Evolutionary conservation across 2,113 vertebrate genomes (phyloP).

Genomic region (Saimiri boliviensis): DNA sequence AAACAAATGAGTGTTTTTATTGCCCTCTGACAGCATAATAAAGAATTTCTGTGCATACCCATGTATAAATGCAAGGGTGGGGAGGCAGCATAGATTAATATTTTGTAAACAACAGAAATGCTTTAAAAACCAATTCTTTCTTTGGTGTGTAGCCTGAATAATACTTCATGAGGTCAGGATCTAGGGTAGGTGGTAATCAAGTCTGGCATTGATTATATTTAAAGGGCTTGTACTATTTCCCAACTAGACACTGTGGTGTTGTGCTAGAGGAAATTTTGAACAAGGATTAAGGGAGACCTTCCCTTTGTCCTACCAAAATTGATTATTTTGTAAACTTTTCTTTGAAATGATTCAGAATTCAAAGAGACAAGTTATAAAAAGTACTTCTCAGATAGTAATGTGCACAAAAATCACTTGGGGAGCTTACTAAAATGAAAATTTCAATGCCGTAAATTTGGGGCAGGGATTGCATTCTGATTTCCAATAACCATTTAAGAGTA

Average conservation of each 20-base stretch:
- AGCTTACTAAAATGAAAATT: background rate
- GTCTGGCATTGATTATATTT: background rate
- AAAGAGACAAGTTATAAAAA: background rate
- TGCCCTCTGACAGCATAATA: conserved; percentile 18
- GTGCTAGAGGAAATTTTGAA: background rate
- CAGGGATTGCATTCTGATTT: background rate
- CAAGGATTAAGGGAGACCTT: background rate
- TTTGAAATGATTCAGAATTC: background rate
- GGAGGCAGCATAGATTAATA: background rate
- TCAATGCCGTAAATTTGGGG: background rate
- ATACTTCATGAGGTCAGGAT: background rate
- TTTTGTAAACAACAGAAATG: background rate
- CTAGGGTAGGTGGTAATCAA: background rate
- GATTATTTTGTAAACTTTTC: background rate
- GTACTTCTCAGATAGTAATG: background rate
- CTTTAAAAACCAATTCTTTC: background rate
- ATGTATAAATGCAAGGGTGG: background rate
- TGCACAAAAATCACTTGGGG: background rate
- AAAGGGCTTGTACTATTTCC: background rate
- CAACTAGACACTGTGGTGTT: background rate
- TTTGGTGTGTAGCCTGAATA: background rate
- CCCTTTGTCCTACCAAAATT: background rate
- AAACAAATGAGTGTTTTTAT: conserved; percentile 29
- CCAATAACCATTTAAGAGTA: background rate
- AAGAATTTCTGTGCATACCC: conserved; percentile 23